Percentiles rank a stretch among this genome's conserved stretches.
These are phyloP conservation scores for Trichonephila clavipes DNA, from an alignment of 1,140 invertebrate species.

Conservation along the genomic window DNA sequence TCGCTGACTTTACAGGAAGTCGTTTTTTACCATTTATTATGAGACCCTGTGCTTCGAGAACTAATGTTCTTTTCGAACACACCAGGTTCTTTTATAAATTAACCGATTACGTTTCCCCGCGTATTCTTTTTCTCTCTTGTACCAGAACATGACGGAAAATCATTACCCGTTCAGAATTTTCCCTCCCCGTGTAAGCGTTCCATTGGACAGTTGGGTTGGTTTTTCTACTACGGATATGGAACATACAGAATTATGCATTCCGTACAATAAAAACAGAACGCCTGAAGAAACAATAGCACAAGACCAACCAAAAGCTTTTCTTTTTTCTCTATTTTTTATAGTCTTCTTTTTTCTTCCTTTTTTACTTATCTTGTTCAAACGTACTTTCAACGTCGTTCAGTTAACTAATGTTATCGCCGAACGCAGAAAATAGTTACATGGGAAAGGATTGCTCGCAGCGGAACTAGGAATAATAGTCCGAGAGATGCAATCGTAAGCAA, in stretches of 20 bases:
- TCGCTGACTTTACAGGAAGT: not conserved
- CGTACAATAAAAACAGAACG: not conserved
- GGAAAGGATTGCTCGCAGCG: slow-evolving; percentile 10
- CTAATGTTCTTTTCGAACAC: slow-evolving; percentile 12
- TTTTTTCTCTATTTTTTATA: not conserved
- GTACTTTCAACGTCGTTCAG: slow-evolving; percentile 4
- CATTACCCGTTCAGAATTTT: slow-evolving; percentile 49
- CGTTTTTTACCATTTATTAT: slow-evolving; percentile 22
- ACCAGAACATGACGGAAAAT: slow-evolving; percentile 51
- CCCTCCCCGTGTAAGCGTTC: not conserved
- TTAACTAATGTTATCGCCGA: slow-evolving; percentile 68
- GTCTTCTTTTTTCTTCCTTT: not conserved
- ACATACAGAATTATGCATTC: slow-evolving; percentile 60
- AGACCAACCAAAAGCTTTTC: not conserved
- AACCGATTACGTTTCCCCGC: slow-evolving; percentile 44
- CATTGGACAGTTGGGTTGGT: not conserved
- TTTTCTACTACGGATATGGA: slow-evolving; percentile 43
- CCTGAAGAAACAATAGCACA: slow-evolving; percentile 54
- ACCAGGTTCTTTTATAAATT: slow-evolving; percentile 57
- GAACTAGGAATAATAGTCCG: slow-evolving; percentile 47
- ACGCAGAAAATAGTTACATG: slow-evolving; percentile 62
- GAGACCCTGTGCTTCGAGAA: not conserved
- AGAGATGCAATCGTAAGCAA: slow-evolving; percentile 21
- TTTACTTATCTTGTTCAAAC: not conserved
- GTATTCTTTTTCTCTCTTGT: slow-evolving; percentile 9